Base-by-base conservation (phyloP, 2,888 invertebrate species). In the Teleogryllus oceanicus region DNA sequence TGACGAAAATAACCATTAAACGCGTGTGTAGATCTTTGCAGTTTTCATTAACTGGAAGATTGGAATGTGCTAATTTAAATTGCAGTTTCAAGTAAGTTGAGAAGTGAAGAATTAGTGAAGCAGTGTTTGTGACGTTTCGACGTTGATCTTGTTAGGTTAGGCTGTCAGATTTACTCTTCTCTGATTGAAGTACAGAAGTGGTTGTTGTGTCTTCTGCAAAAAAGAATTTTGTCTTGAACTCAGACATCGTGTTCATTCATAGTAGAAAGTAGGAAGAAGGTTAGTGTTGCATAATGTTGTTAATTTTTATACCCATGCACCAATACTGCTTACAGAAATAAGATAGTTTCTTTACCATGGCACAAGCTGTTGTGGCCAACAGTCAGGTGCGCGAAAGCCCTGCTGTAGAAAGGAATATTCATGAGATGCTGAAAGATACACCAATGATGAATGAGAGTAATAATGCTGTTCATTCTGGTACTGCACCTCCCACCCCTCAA, bases 341-440 rank as follows among this genome's bases (percentile, higher is more conserved):
- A n/a, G 13, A 50, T 49, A 50, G n/a, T 49, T 49, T 24, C 50
- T 49, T 75, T n/a, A 51, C 51, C 62, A 83, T 83, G 83, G 82
- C 83, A 21, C 83, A 83, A 78, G 80, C 80, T 18, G 82, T 81
- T n/a, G 75, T 82, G 50, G 75, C 81, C 37, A 80, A 37, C 24
- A 80, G 62, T 51, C 78, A 79, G 24, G 20, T 80, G 50, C 79
- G 50, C n/a, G 81, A 81, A 18, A 82, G 80, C 75, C 80, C 80
- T 51, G 78, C 82, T 50, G 80, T 81, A 50, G 93, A 93, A 86
- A 89, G 92, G 83, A 93, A 93, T 86, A 94, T 95, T 86, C 94
- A 95, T 86, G 94, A 95, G 89, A 94, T 94, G 94, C 87, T 95
- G 81, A 94, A 94, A 86, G 94, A 95, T 85, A 92, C 94, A 76